Percentiles rank a stretch among this genome's conserved stretches.
phyloP scores from a whole-genome alignment of 2,888 invertebrate species.

The Adelognathus sp. region DNA sequence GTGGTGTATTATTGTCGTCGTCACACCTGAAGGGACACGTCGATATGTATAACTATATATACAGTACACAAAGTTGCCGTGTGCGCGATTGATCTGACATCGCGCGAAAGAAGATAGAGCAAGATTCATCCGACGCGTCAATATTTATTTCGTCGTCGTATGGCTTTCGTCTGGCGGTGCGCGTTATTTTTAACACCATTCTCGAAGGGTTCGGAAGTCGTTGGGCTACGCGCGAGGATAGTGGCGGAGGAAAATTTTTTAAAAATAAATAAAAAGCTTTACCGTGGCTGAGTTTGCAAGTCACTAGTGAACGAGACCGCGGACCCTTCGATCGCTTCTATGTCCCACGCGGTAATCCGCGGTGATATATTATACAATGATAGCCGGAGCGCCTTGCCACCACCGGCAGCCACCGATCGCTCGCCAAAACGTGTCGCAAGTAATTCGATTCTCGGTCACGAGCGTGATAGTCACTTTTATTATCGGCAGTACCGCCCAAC shows the following conservation, averaged over 20 bases:
- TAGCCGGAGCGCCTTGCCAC: constrained; percentile 61
- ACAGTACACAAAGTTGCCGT: not conserved
- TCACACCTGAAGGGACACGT: not conserved
- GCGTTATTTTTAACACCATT: constrained; percentile 55
- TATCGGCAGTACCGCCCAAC: constrained; percentile 65
- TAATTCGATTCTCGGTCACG: constrained; percentile 71
- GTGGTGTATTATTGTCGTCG: not conserved
- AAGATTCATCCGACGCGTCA: not conserved
- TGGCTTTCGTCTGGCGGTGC: constrained; percentile 38
- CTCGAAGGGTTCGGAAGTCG: not conserved
- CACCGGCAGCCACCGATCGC: constrained; percentile 64
- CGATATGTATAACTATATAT: not conserved
- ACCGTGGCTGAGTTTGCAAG: not conserved
- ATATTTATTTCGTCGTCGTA: constrained; percentile 11
- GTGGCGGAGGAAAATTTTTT: not conserved
- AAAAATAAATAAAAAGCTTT: not conserved
- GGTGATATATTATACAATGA: constrained; percentile 58
- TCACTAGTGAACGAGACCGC: not conserved
- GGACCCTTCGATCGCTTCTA: not conserved
- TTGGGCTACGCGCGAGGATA: not conserved
- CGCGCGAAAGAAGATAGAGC: constrained; percentile 11
- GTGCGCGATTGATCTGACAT: constrained; percentile 18
- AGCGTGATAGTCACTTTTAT: constrained; percentile 68
- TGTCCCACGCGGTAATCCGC: not conserved
- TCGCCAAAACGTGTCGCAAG: constrained; percentile 72